These are phyloP conservation scores for Galaxea fascicularis DNA, from an alignment of 92 coral and sea anemone species.

Conservation along the genomic window DNA sequence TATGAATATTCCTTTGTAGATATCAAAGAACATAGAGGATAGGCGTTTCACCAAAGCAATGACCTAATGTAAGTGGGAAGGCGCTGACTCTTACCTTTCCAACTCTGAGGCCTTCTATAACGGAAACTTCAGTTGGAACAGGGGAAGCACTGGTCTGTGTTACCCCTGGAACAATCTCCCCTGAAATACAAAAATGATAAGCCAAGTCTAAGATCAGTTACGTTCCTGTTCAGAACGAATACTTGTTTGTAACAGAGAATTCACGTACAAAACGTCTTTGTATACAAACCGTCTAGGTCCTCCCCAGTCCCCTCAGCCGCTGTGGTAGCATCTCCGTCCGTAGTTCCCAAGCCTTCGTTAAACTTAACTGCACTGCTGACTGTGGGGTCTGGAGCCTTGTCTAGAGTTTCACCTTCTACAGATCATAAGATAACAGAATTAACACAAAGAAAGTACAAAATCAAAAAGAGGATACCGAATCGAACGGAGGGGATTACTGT, in stretches of 20 bases:
- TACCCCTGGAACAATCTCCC: slow-evolving; percentile 3
- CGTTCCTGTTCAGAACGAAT: neutral
- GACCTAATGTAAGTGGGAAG: neutral
- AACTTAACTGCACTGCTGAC: slow-evolving; percentile 50
- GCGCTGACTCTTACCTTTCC: slow-evolving; percentile 66
- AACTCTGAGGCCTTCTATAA: slow-evolving; percentile 82
- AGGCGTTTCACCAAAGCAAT: neutral
- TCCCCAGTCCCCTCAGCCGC: slow-evolving; percentile 30
- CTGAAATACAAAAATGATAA: slow-evolving; percentile 9
- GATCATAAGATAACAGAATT: neutral
- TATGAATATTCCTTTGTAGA: too few relatives aligned
- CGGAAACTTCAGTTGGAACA: slow-evolving; percentile 65
- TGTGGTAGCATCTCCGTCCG: slow-evolving; percentile 35
- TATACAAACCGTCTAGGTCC: slow-evolving; percentile 28
- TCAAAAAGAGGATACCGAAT: neutral
- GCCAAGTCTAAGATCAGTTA: too few relatives aligned
- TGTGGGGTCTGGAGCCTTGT: slow-evolving; percentile 16
- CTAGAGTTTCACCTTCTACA: slow-evolving; percentile 20
- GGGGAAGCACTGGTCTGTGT: slow-evolving; percentile 48
- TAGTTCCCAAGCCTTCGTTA: slow-evolving; percentile 48
- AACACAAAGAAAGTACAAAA: neutral
- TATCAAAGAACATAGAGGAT: too few relatives aligned
- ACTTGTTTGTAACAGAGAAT: too few relatives aligned
- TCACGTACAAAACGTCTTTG: too few relatives aligned
- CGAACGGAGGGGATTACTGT: neutral